Base-by-base conservation (phyloP, 2,113 vertebrate species). In the Chamaetylas fuelleborni region DNA sequence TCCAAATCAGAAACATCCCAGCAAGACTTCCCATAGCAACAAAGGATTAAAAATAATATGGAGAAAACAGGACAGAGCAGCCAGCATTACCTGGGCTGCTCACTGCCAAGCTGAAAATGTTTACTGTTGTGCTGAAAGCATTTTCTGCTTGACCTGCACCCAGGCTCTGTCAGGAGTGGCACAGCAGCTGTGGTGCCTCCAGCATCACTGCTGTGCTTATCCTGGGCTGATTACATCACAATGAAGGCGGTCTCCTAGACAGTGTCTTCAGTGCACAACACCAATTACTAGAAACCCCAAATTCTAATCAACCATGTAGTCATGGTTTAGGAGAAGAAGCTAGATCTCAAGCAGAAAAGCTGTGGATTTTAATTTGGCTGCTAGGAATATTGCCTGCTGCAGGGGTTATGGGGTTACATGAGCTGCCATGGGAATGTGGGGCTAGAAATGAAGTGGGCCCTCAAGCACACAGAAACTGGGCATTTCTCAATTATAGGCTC, bases 1-100 rank as follows among this genome's bases (percentile, higher is more conserved):
- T 81, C 38, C 71, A 86, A 88, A 95, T 88, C 87, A 81, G 72
- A 64, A 95, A 93, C 90, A 90, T 58, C 93, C 79, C 84, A 43
- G 42, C 64, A 86, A 92, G 92, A 84, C 79, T 85, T 92, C 82
- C 88, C 88, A 88, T 71, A 88, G 81, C 48, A 88, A 72, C 28
- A 34, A n/a, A 60, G 61, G 56, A 81, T 61, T 31, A n/a, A 60
- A 89, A 92, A 54, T 45, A 65, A 71, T 17, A 45, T 40, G 31
- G 24, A 5, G 40, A 22, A 60, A 82, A 42, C 60, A 58, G 51
- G 51, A n/a, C n/a, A 47, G 56, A 69, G 22, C 60, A 62, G 50
- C 29, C 65, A 87, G 61, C 77, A 9, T 18, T 70, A 93, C 90
- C 85, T 83, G 87, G 69, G 64, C 76, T 80, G 24, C 66, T 70